These are phyloP conservation scores for Pristionchus exspectatus DNA, from an alignment of 2,888 invertebrate genomes.

Conservation along the genomic window DNA sequence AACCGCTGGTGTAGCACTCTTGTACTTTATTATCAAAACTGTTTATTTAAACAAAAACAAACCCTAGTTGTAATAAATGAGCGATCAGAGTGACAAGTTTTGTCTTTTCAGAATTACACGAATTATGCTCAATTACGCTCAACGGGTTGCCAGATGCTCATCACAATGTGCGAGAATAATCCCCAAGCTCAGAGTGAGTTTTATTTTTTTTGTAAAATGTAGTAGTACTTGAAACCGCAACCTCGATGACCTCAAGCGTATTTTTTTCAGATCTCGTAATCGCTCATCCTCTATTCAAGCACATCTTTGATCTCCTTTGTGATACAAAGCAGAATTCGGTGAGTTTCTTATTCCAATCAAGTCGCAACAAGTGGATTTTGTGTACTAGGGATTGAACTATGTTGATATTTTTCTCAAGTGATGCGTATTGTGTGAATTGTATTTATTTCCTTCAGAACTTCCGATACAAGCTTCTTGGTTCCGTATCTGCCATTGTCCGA, in stretches of 20 bases:
- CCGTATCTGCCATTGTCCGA: constrained; percentile 54
- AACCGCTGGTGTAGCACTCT: background rate
- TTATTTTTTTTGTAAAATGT: background rate
- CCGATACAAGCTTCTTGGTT: constrained; percentile 51
- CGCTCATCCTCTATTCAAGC: constrained; percentile 46
- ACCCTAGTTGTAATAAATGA: too few species aligned
- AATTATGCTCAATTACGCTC: constrained; percentile 38
- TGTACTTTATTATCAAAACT: too few species aligned
- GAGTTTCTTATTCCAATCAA: background rate
- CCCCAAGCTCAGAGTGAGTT: constrained; percentile 41
- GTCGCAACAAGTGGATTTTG: too few species aligned
- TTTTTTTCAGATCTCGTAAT: constrained; percentile 45
- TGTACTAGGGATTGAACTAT: too few species aligned
- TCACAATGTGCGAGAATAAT: constrained; percentile 55
- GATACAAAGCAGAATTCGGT: constrained; percentile 44
- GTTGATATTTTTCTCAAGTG: background rate
- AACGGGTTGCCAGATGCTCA: constrained; percentile 49
- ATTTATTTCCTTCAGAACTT: background rate
- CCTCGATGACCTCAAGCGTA: too few species aligned
- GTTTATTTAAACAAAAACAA: too few species aligned
- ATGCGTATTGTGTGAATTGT: background rate
- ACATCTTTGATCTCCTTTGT: constrained; percentile 51
- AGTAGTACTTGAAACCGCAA: too few species aligned
- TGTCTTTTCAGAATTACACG: constrained; percentile 35
- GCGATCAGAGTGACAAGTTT: background rate